Base-by-base conservation (phyloP, 2,888 invertebrate species). In the Tenthredo distinguenda region DNA sequence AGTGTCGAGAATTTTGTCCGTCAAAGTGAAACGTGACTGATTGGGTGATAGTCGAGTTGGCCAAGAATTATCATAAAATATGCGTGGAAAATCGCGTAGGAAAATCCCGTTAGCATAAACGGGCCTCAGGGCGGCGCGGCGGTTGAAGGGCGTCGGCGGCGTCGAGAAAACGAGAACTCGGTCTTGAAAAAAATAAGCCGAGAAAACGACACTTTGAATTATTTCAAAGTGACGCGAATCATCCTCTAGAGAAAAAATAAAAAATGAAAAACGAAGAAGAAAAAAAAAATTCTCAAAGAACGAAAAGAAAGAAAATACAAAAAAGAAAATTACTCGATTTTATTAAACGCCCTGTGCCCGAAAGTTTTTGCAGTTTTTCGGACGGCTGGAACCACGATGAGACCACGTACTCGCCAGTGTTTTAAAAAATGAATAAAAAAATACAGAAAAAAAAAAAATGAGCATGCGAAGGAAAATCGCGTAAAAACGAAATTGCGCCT, bases 71-170 rank as follows among this genome's bases (percentile, higher is more conserved):
- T 37, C 81, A 81, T 81, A 62, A 81, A 62, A 81, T 65, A 65
- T 81, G 81, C 77, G 55, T 77, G 65, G 55, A 83, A 83, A 83
- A 68, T 65, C 40, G 81, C 26, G 81, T 81, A 18, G 81, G 58
- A 81, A 81, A 81, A 81, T 83, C 34, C 47, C 34, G 68, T 83
- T 83, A 83, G 83, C 83, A 83, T 83, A 83, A 83, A 83, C 83
- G 81, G 55, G 77, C 50, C 31, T 50, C 7, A 31, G n/a, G 26
- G 26, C 26, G 26, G 26, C 26, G 26, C 26, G 26, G 77, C 55
- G 18, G 50, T 34, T n/a, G 77, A 77, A 55, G 77, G 43, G 50
- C 34, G 47, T 10, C 74, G 40, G 12, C 43, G 47, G 12, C 43
- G 47, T 50, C 7, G 18, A 74, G 77, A 50, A 55, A 55, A 77